A percentile compares a stretch with the other conserved stretches of the same genome.
phyloP scores from a whole-genome alignment of 2,113 vertebrate species.

The Pardalotus punctatus region DNA sequence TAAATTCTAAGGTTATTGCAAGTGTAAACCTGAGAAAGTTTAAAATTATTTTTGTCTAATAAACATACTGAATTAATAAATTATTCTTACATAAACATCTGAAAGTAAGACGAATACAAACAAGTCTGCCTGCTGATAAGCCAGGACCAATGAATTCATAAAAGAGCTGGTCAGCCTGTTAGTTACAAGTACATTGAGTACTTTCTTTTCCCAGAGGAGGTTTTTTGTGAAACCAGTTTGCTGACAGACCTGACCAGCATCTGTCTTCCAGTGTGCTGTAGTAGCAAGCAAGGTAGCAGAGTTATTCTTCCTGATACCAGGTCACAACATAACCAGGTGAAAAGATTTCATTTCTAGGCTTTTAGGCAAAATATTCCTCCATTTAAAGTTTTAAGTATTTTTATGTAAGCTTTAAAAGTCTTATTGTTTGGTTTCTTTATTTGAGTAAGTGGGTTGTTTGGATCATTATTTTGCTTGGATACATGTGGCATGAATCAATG shows the following conservation, averaged over 20 bases:
- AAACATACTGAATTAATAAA: neutral
- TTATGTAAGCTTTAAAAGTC: neutral
- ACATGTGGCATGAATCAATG: neutral
- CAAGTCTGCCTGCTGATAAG: neutral
- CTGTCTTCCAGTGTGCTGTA: rapidly evolving
- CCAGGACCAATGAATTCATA: neutral
- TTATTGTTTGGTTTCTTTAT: neutral
- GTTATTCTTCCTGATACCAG: neutral
- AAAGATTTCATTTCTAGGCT: neutral
- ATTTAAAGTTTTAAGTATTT: neutral
- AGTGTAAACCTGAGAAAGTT: neutral
- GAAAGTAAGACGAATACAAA: neutral
- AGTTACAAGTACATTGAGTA: neutral
- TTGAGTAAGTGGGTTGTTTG: neutral
- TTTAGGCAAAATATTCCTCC: neutral
- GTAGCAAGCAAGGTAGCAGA: neutral
- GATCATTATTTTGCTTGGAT: neutral
- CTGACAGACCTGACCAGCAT: neutral
- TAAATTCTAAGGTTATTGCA: neutral
- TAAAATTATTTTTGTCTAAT: neutral
- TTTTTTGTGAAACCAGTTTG: neutral
- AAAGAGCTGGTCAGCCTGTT: neutral
- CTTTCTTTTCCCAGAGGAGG: neutral
- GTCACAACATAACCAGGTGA: neutral
- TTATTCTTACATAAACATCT: neutral